These are phyloP conservation scores for Eurois occulta DNA, from an alignment of 2,888 invertebrate species.

Conservation along the genomic window DNA sequence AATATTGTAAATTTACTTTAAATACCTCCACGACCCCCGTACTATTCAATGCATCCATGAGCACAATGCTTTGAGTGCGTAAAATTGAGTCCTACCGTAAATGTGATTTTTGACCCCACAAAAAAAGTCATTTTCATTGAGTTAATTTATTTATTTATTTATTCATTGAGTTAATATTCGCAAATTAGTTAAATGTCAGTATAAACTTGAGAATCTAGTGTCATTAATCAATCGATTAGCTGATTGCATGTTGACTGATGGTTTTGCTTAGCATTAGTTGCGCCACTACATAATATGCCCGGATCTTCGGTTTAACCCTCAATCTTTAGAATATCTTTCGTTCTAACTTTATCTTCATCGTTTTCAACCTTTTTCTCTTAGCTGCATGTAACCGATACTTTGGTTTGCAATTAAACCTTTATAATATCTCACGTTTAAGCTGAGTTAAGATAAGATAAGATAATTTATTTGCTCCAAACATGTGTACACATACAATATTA, in stretches of 20 bases:
- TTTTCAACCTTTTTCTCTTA: not conserved
- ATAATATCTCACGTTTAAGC: not conserved
- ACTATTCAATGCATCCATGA: too few relatives aligned
- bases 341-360: not conserved
- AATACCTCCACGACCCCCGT: too few relatives aligned
- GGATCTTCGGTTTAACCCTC: not conserved
- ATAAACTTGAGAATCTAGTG: constrained; percentile 1
- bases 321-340: not conserved
- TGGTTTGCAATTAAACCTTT: not conserved
- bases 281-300: not conserved
- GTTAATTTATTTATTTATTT: too few relatives aligned
- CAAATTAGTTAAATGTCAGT: constrained; percentile 19
- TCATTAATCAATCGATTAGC: constrained; percentile 1
- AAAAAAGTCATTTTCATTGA: too few relatives aligned
- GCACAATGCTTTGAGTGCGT: too few relatives aligned
- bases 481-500: too few relatives aligned
- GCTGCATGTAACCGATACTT: not conserved
- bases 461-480: too few relatives aligned
- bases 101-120: too few relatives aligned
- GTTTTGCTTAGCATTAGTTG: not conserved
- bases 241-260: not conserved
- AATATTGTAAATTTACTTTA: too few relatives aligned
- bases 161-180: too few relatives aligned
- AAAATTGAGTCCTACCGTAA: too few relatives aligned
- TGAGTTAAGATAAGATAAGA: too few relatives aligned